Conservation (phyloP, 64 coral and sea anemone genomes). For the Stichodactyla helianthus region DNA sequence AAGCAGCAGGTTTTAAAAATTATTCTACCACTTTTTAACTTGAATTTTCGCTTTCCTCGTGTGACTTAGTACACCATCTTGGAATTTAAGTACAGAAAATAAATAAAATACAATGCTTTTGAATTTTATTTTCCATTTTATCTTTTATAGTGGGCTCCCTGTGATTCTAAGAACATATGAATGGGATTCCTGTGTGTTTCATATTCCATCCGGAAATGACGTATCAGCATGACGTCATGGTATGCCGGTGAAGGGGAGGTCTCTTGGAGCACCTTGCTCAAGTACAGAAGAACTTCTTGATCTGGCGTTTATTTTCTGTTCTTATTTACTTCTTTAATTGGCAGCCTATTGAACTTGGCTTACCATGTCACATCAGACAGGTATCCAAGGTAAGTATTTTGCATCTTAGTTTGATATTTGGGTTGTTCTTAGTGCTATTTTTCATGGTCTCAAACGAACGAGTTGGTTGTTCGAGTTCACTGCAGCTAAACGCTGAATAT, state of each 20-base stretch:
- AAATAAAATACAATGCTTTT: not conserved
- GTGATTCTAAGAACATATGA: too few relatives aligned
- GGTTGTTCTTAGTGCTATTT: not conserved
- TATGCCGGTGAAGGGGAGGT: conserved; percentile 19
- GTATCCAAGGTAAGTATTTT: conserved; percentile 76
- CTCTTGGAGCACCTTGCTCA: conserved; percentile 12
- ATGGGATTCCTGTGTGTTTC: not conserved
- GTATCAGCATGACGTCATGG: conserved; percentile 68
- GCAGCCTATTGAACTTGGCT: not conserved
- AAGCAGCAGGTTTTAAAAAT: too few relatives aligned
- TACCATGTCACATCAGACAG: conserved; percentile 90
- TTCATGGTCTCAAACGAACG: not conserved
- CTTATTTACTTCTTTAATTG: conserved; percentile 3
- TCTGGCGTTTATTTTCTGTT: not conserved
- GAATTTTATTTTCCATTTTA: not conserved
- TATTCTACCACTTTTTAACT: too few relatives aligned
- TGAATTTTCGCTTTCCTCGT: too few relatives aligned
- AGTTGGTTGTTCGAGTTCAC: not conserved
- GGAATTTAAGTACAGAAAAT: not conserved
- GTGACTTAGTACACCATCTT: too few relatives aligned
- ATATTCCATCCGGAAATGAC: conserved; percentile 64
- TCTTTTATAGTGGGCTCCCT: not conserved
- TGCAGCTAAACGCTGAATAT: not conserved
- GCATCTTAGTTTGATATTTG: not conserved
- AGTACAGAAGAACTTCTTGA: not conserved